Percentiles rank a stretch among this genome's conserved stretches.
phyloP scores from a whole-genome alignment of 2,888 invertebrate species.

The Andrena flavipes region DNA sequence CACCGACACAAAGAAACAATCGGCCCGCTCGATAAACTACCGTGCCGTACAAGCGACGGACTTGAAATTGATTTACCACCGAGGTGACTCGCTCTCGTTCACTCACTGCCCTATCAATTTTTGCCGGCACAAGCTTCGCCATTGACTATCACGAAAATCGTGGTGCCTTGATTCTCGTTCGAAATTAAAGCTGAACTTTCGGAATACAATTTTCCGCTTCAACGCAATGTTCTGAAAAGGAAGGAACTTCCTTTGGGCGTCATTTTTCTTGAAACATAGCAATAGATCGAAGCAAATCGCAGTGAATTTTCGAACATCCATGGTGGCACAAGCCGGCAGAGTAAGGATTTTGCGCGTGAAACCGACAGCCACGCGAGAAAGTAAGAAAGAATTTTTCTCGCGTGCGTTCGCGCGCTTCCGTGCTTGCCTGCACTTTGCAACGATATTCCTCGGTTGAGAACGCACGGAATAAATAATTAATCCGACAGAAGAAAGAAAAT shows the following conservation, averaged over 20 bases:
- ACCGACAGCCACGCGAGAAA: slow-evolving; percentile 51
- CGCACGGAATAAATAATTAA: slow-evolving; percentile 25
- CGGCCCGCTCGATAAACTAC: slow-evolving; percentile 52
- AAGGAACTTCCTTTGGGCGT: not conserved
- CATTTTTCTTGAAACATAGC: not conserved
- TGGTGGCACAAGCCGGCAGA: not conserved
- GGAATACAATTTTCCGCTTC: not conserved
- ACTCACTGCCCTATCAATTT: slow-evolving; percentile 20
- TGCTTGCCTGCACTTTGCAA: slow-evolving; percentile 2
- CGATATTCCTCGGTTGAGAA: slow-evolving; percentile 42
- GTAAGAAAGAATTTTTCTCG: slow-evolving; percentile 59
- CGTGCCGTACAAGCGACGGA: slow-evolving; percentile 40
- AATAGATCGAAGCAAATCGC: not conserved
- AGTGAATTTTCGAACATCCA: not conserved
- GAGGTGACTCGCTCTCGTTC: slow-evolving; percentile 31
- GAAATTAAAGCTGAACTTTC: not conserved
- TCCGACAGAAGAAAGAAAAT: slow-evolving; percentile 14
- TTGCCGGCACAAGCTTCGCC: slow-evolving; percentile 10
- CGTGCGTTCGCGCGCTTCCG: slow-evolving; percentile 44
- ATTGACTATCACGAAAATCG: not conserved
- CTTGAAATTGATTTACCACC: slow-evolving; percentile 51
- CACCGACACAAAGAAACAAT: slow-evolving; percentile 73
- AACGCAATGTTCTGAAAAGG: not conserved
- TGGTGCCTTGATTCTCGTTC: not conserved
- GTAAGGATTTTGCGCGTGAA: slow-evolving; percentile 32